These are phyloP conservation scores for Drosophila buzzatii DNA, from an alignment of 2,888 invertebrate species.

Conservation along the genomic window DNA sequence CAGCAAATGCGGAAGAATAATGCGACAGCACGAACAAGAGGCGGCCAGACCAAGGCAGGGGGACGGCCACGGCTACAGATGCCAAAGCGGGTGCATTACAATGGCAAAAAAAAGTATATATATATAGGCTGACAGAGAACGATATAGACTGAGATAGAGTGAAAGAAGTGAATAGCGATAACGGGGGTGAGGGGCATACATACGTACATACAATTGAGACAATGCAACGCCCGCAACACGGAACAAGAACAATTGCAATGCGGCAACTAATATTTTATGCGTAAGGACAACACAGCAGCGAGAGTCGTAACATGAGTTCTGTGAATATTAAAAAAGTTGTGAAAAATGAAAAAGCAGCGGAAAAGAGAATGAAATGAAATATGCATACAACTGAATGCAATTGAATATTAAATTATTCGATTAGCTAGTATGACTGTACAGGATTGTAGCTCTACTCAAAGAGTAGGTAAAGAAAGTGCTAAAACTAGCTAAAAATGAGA, in stretches of 20 bases:
- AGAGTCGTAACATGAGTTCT: constrained; percentile 32
- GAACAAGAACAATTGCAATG: constrained; percentile 74
- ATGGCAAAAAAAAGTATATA: constrained; percentile 54
- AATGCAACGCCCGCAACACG: constrained; percentile 78
- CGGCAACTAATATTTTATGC: constrained; percentile 80
- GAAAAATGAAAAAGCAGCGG: background rate
- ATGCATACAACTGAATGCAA: background rate
- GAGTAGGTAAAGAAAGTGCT: too few species aligned
- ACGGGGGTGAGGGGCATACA: background rate
- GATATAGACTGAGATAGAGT: constrained; percentile 7
- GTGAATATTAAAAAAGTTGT: background rate
- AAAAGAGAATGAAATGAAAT: background rate
- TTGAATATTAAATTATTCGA: background rate
- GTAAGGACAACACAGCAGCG: constrained; percentile 61
- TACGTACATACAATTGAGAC: constrained; percentile 54
- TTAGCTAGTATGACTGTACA: background rate
- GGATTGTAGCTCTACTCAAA: too few species aligned
- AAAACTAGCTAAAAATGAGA: too few species aligned
- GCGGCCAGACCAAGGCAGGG: constrained; percentile 22
- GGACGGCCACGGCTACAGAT: background rate
- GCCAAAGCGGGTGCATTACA: constrained; percentile 55
- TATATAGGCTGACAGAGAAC: constrained; percentile 56
- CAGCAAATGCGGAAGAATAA: constrained; percentile 81
- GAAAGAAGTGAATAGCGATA: constrained; percentile 4
- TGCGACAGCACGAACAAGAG: constrained; percentile 80